Evolutionary conservation across 1,140 invertebrate species (phyloP).

Genomic region (Agrilus planipennis): DNA sequence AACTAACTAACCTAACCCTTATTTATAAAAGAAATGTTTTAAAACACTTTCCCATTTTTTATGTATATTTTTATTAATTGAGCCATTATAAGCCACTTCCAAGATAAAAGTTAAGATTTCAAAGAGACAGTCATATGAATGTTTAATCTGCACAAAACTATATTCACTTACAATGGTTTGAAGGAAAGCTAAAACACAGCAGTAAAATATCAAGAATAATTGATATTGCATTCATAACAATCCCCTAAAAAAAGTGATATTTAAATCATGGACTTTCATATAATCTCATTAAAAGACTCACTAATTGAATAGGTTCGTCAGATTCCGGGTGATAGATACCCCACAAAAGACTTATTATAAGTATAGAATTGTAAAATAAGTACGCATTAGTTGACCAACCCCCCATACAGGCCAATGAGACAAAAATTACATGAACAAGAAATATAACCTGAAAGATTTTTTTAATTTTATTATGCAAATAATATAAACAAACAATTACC

Average conservation of each 20-base stretch:
- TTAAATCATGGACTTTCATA: not conserved
- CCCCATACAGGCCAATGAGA: constrained; percentile 1
- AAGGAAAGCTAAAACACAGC: constrained; percentile 1
- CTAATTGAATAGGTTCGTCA: constrained; percentile 3
- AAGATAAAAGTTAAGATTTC: too few species aligned
- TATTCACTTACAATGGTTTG: too few species aligned
- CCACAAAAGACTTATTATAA: constrained; percentile 3
- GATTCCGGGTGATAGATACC: not conserved
- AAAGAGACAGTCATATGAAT: too few species aligned
- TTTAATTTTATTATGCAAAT: not conserved
- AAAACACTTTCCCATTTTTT: too few species aligned
- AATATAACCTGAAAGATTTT: constrained; percentile 1
- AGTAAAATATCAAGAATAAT: constrained; percentile 4
- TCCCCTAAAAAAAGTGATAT: constrained; percentile 1
- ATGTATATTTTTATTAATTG: too few species aligned
- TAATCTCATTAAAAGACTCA: not conserved
- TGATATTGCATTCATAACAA: constrained; percentile 3
- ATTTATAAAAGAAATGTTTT: too few species aligned
- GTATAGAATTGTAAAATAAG: constrained; percentile 4
- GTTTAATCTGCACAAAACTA: too few species aligned
- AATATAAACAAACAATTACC: constrained; percentile 1
- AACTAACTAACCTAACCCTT: too few species aligned
- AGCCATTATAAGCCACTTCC: too few species aligned
- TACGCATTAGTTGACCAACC: constrained; percentile 3
- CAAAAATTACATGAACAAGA: constrained; percentile 1